Base-by-base conservation (phyloP, 2,113 vertebrate genomes). In the Sigmodon hispidus region DNA sequence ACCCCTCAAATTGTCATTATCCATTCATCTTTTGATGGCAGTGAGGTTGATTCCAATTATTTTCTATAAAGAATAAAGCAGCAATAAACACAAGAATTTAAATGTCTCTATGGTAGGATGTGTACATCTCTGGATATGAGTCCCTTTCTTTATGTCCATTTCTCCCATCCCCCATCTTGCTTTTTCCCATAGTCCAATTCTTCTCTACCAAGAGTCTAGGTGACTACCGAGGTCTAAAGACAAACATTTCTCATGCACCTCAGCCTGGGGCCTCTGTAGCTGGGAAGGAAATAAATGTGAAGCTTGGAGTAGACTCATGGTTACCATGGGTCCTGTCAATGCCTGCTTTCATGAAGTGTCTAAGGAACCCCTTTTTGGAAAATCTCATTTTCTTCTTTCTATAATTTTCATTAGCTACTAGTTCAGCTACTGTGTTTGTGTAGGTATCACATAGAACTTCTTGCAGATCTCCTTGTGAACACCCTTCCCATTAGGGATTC, bases 271-370 rank as follows among this genome's bases (percentile, higher is more conserved):
- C 16, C 16, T 48, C 22, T 0, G 31, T 10, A 11, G 8, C 43
- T 1, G 21, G 0, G 52, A 55, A 63, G 55, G 24, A 3, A 8
- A 16, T n/a, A 2, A 7, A 48, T 1, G 2, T 13, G 24, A 2
- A 19, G 10, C 22, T 15, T 0, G 1, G 40, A 15, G 7, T 6
- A 3, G 72, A 75, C 7, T 0, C 0, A 1, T 1, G 1, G 43
- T 15, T 21, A 2, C 1, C 5, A n/a, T n/a, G n/a, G 1, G n/a
- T 69, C 40, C 34, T 31, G 48, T 21, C 1, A 57, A 40, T 43
- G 43, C 3, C 0, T 11, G 26, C 59, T 19, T 3, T 21, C 0
- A 43, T 6, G 43, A 15, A 22, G 19, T 24, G 4, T 11, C 43
- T 84, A 15, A 34, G 1, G 0, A 29, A 3, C 7, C 52, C 13